Base-by-base conservation (phyloP, 1,140 invertebrate genomes). In the Megalopta genalis region DNA sequence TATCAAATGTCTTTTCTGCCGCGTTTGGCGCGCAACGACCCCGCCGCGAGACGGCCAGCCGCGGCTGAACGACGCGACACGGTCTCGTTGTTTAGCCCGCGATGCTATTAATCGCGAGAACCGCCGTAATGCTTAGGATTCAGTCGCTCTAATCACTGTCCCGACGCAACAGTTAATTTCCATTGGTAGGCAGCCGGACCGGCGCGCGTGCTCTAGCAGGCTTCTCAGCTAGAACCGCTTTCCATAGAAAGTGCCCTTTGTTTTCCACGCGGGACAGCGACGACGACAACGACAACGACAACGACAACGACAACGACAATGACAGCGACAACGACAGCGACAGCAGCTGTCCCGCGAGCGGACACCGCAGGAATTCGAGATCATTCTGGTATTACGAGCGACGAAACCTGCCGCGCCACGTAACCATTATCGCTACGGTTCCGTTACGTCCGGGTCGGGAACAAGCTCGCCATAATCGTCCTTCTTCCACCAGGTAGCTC, bases 221-320 rank as follows among this genome's bases (percentile, higher is more conserved):
- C 39, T 68, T 59, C 74, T 46, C 49, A 54, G 8, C 52, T 69
- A 32, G 74, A 69, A 69, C 39, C 42, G 52, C 72, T 84, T 77
- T 65, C 69, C 81, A 79, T 84, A 82, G 82, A 82, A 80, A 83
- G 82, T 80, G 57, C 32, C 68, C 54, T 66, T 69, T 46, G 65
- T 65, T 83, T 83, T 80, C 81, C 57, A 52, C 46, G 14, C 66
- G 14, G 42, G 42, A 46, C 42, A 4, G 32, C 4, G 32, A 32
- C 32, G 32, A 32, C 32, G 32, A 32, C 32, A 4, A 32, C 32
- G 4, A 32, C 32, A 32, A 32, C 32, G 32, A 32, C 32, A 4
- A 32, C 32, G 32, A 32, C 32, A 4, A 32, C 32, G 4, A 32
- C 32, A 32, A 32, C 32, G 42, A 46, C 42, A 4, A 4, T 32